Evolutionary conservation across 2,113 vertebrate genomes (phyloP).

Genomic region (Monopterus albus): DNA sequence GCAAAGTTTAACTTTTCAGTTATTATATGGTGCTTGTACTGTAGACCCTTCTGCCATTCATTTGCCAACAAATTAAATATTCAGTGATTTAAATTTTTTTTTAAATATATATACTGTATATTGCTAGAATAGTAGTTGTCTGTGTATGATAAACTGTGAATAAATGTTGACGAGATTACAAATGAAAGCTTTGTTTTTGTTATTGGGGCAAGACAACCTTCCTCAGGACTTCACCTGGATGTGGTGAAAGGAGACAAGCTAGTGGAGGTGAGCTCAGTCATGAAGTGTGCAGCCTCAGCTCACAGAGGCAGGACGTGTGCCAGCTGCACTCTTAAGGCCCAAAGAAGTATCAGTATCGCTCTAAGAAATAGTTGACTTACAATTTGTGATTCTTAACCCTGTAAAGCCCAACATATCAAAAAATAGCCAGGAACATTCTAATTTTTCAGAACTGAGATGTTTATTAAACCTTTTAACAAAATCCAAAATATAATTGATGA

Average conservation of each 20-base stretch:
- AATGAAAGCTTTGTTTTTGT: not conserved
- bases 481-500: no score
- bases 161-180: not conserved
- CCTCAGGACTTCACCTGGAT: conserved; percentile 90
- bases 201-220: conserved; percentile 88
- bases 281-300: conserved; percentile 1
- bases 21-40: no score
- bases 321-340: not conserved
- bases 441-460: no score
- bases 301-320: not conserved
- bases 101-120: no score
- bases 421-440: no score
- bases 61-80: not conserved
- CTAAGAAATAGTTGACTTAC: no score
- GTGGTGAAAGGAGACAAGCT: conserved; percentile 93
- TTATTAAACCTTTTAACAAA: no score
- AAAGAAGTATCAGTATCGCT: no score
- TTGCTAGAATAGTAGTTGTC: not conserved
- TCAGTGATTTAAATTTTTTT: no score
- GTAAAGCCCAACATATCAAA: no score
- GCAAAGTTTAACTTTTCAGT: no score
- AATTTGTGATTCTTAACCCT: no score
- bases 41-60: not conserved
- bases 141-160: not conserved
- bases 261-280: conserved; percentile 80